These are phyloP conservation scores for Noctua fimbriata DNA, from an alignment of 2,888 invertebrate genomes.

Conservation along the genomic window DNA sequence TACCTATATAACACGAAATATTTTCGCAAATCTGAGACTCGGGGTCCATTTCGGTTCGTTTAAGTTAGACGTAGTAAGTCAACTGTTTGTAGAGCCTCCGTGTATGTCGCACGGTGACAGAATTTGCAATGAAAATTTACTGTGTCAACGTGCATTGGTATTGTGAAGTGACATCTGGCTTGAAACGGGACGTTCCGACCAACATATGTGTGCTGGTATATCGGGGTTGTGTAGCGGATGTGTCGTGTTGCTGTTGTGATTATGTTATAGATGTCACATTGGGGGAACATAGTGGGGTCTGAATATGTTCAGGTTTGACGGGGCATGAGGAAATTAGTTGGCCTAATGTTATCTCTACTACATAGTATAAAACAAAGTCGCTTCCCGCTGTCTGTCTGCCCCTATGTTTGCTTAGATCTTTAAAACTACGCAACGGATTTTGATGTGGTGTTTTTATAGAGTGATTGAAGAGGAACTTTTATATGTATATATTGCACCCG, in stretches of 20 bases:
- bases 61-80: conserved; percentile 89
- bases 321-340: neutral
- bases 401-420: too few relatives aligned
- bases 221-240: conserved; percentile 35
- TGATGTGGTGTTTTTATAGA: too few relatives aligned
- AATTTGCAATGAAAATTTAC: conserved; percentile 89
- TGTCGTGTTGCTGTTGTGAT: conserved; percentile 47
- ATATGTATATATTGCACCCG: too few relatives aligned
- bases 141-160: conserved; percentile 85
- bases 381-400: too few relatives aligned
- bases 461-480: too few relatives aligned
- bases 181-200: conserved; percentile 72
- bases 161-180: conserved; percentile 83
- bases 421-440: too few relatives aligned
- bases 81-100: conserved; percentile 84
- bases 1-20: conserved; percentile 54
- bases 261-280: conserved; percentile 42
- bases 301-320: neutral
- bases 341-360: neutral
- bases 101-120: conserved; percentile 84
- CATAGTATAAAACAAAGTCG: too few relatives aligned
- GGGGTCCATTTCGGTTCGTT: conserved; percentile 88
- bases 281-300: conserved; percentile 1
- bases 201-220: conserved; percentile 46
- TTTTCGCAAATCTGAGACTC: conserved; percentile 69